Conservation (phyloP, 2,113 vertebrate genomes). For the Sorex fumeus region DNA sequence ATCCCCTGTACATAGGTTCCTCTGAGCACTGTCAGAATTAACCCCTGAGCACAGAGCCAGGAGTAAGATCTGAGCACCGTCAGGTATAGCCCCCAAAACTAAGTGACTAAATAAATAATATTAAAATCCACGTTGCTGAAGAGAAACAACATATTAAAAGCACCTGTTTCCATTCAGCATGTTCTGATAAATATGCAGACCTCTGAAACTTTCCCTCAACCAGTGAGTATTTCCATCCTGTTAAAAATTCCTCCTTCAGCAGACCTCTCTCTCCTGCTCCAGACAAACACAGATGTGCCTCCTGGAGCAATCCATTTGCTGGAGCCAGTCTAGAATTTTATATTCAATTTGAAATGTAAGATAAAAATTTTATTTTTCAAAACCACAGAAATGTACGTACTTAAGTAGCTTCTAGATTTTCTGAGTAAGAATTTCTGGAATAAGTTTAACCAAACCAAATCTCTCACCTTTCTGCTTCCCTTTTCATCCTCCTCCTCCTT, state of each 20-base stretch:
- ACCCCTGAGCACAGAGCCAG: too few species aligned
- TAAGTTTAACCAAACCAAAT: slow-evolving; percentile 15
- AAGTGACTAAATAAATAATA: too few species aligned
- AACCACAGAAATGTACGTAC: neutral
- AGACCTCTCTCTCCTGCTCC: neutral
- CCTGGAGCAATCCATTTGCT: neutral
- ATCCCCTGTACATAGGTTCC: too few species aligned
- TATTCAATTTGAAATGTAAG: neutral
- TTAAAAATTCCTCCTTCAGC: neutral
- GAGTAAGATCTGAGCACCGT: too few species aligned
- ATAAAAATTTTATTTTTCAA: slow-evolving; percentile 31
- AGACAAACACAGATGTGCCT: neutral
- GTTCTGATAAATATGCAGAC: neutral
- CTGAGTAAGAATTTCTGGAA: slow-evolving; percentile 18
- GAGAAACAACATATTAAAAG: neutral
- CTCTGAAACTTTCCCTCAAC: neutral
- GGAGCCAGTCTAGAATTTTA: neutral
- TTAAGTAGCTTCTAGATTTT: neutral
- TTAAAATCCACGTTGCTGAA: neutral
- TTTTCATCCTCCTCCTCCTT: too few species aligned
- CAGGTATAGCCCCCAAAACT: too few species aligned
- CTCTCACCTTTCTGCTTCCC: neutral
- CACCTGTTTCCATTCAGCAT: neutral
- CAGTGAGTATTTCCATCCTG: neutral
- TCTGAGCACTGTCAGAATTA: too few species aligned